A percentile compares a stretch with the other conserved stretches of the same genome.
Conservation (phyloP, 1,140 invertebrate genomes). For the Oryzaephilus surinamensis region DNA sequence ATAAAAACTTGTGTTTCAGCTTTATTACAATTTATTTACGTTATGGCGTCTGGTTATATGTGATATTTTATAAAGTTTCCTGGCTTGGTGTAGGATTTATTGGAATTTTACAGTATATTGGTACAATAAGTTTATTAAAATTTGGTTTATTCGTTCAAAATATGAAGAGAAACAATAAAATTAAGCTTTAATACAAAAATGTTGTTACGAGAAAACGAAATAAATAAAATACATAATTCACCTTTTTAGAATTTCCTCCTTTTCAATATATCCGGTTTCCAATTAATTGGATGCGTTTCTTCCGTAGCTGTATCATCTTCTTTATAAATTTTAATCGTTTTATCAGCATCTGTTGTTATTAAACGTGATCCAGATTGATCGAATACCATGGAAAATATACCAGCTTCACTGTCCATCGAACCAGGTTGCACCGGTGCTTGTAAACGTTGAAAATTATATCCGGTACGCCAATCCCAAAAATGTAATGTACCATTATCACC, state of each 20-base stretch:
- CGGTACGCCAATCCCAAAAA: slow-evolving; percentile 98
- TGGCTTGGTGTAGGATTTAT: no score
- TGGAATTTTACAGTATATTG: no score
- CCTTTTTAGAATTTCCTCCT: slow-evolving; percentile 67
- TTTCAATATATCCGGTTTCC: slow-evolving; percentile 91
- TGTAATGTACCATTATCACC: slow-evolving; percentile 98
- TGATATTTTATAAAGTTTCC: no score
- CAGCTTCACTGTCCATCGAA: slow-evolving; percentile 98
- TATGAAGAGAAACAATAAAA: background rate
- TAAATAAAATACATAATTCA: no score
- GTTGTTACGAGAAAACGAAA: no score
- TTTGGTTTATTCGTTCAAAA: slow-evolving; percentile 4
- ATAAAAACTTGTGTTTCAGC: no score
- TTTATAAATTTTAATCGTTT: slow-evolving; percentile 98
- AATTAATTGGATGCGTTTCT: slow-evolving; percentile 93
- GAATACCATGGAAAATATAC: slow-evolving; percentile 91
- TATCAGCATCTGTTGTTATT: slow-evolving; percentile 96
- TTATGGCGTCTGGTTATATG: no score
- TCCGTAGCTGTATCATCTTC: slow-evolving; percentile 94
- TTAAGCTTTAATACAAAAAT: no score
- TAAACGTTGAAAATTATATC: slow-evolving; percentile 93
- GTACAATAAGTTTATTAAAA: no score
- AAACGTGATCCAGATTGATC: slow-evolving; percentile 88
- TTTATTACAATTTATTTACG: no score
- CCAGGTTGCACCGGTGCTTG: slow-evolving; percentile 63